These are phyloP conservation scores for Glyptemys insculpta DNA, from an alignment of 2,797 vertebrate species.

Conservation along the genomic window DNA sequence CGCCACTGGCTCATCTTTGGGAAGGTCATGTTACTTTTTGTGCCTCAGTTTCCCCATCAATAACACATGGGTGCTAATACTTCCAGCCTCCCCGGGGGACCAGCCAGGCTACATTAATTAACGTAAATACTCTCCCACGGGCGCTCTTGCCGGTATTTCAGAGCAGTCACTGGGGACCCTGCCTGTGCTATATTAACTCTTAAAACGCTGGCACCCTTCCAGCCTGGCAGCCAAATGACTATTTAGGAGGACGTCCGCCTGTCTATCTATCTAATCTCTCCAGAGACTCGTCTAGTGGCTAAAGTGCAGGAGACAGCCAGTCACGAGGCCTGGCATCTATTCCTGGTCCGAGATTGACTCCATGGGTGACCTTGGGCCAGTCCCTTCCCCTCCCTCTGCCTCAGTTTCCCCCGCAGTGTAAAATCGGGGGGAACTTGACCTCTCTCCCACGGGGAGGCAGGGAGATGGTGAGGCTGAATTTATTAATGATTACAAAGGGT, in stretches of 20 bases:
- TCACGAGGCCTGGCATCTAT: background rate
- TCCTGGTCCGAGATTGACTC: background rate
- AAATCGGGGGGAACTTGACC: background rate
- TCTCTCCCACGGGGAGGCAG: background rate
- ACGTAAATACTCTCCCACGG: background rate
- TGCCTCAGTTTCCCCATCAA: background rate
- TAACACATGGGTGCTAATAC: background rate
- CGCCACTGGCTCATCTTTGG: background rate
- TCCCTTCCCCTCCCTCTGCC: background rate
- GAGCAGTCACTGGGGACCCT: background rate
- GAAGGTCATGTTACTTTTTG: background rate
- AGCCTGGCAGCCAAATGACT: background rate
- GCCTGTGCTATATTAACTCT: background rate
- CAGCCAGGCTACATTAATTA: background rate
- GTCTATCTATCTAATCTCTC: background rate
- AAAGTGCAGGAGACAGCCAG: background rate
- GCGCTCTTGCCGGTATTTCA: background rate
- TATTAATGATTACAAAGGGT: background rate
- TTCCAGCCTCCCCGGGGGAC: background rate
- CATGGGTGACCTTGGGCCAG: background rate
- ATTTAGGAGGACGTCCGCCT: background rate
- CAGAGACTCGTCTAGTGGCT: background rate
- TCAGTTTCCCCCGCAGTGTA: background rate
- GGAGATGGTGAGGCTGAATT: background rate
- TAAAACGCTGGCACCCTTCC: background rate